Base-by-base conservation (phyloP, 2,888 invertebrate genomes). In the Diloba caeruleocephala region DNA sequence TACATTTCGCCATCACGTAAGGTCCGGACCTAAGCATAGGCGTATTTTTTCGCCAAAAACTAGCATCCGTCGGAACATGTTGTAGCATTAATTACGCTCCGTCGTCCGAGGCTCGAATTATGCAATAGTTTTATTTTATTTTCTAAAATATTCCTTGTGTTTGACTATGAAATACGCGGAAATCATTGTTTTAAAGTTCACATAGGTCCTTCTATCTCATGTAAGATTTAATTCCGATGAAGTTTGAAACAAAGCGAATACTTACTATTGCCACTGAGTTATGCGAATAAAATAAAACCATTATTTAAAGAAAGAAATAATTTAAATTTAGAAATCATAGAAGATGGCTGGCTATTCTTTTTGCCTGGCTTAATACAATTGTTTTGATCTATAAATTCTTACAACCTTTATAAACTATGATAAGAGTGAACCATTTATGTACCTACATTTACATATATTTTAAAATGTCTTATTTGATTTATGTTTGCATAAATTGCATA, bases 31-130 rank as follows among this genome's bases (percentile, higher is more conserved):
- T 29, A 42, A 48, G 49, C 63, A 76, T 92, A 92, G 92, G 92
- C 92, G 89, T 81, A 92, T 90, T 92, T 89, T 89, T 90, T 88
- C 83, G 82, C 82, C 76, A 81, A 87, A 85, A 84, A 78, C 74
- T 71, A 81, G 73, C 84, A 76, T 73, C 90, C 92, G 92, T 77
- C 92, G 92, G 90, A 61, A 65, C 83, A 80, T 82, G 84, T 23
- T 45, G 58, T 44, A 56, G 86, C 85, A 85, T 85, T 80, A 84
- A 84, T 85, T 72, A 79, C 38, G 48, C 34, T 21, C 21, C 1
- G 19, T n/a, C n/a, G n/a, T 33, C 31, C 29, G 46, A 49, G 44
- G 34, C 49, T 52, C 28, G 51, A 52, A 62, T n/a, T n/a, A n/a
- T n/a, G 57, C 54, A 59, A 50, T 56, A 54, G 42, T 61, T 62